phyloP scores from a whole-genome alignment of 35 echinoderm and acorn worm genomes.

The Patiria miniata region DNA sequence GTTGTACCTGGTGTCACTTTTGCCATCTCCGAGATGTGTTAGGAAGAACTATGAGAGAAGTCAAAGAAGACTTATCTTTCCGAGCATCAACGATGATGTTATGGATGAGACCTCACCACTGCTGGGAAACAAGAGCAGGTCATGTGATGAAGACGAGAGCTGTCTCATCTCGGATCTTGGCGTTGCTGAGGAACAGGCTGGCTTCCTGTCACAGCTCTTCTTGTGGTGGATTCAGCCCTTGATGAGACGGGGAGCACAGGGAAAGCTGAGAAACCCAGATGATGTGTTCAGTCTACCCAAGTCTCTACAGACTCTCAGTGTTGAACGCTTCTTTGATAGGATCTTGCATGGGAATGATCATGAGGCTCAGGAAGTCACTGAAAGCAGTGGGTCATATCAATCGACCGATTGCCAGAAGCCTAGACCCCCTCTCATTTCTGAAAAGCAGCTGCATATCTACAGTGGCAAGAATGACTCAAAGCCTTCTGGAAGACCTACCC shows the following conservation, averaged over 20 bases:
- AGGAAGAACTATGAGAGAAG: slow-evolving; percentile 38
- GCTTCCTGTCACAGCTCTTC: slow-evolving; percentile 58
- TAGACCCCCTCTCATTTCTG: not conserved
- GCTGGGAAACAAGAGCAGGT: not conserved
- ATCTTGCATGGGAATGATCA: slow-evolving; percentile 41
- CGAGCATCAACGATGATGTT: slow-evolving; percentile 81
- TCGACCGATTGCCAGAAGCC: not conserved
- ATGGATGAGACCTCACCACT: slow-evolving; percentile 51
- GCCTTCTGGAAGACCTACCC: slow-evolving; percentile 31
- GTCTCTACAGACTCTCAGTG: slow-evolving; percentile 41
- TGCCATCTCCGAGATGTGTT: slow-evolving; percentile 64
- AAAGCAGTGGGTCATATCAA: not conserved
- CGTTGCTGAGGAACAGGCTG: slow-evolving; percentile 79
- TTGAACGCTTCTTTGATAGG: slow-evolving; percentile 60
- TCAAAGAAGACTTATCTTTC: slow-evolving; percentile 37
- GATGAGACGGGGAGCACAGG: slow-evolving; percentile 86
- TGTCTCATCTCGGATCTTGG: slow-evolving; percentile 58
- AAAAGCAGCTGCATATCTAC: not conserved
- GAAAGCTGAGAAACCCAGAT: slow-evolving; percentile 53
- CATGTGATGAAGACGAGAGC: slow-evolving; percentile 4
- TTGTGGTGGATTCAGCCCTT: slow-evolving; percentile 86
- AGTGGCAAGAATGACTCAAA: not conserved
- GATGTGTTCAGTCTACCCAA: slow-evolving; percentile 94
- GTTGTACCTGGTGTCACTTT: slow-evolving; percentile 64
- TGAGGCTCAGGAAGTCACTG: not conserved